Conservation (phyloP, 2,888 invertebrate species). For the Ferrisia virgata region DNA sequence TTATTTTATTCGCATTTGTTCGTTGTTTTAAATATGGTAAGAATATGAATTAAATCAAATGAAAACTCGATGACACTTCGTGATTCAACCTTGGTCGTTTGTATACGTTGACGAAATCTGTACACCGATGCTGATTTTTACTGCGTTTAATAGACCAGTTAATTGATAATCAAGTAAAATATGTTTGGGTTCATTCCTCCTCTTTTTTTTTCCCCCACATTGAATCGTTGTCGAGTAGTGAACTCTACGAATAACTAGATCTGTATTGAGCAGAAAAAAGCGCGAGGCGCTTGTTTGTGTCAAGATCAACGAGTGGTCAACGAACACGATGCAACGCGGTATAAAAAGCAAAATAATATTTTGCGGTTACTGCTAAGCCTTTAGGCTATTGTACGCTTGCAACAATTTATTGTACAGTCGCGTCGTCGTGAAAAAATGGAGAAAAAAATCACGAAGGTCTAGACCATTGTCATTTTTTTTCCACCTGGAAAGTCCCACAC, state of each 20-base stretch:
- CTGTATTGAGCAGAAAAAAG: neutral
- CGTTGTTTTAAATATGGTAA: neutral
- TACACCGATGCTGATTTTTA: neutral
- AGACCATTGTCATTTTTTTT: neutral
- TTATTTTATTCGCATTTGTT: neutral
- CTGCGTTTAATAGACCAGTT: neutral
- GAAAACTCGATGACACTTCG: neutral
- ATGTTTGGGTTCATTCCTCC: neutral
- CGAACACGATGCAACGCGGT: neutral
- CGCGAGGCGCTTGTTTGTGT: neutral
- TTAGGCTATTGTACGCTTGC: neutral
- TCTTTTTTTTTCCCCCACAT: neutral
- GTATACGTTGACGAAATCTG: no score
- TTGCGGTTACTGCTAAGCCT: neutral
- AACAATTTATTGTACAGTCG: no score
- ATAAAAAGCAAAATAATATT: neutral
- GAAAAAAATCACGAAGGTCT: neutral
- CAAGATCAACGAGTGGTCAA: neutral
- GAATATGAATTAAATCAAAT: neutral
- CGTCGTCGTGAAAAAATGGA: neutral
- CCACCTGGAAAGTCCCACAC: neutral
- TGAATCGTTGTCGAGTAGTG: neutral
- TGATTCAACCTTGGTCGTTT: neutral
- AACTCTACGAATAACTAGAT: neutral
- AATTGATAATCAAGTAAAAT: neutral